These are phyloP conservation scores for Drosophila nigromelanica DNA, from an alignment of 1,140 invertebrate genomes.

Conservation along the genomic window DNA sequence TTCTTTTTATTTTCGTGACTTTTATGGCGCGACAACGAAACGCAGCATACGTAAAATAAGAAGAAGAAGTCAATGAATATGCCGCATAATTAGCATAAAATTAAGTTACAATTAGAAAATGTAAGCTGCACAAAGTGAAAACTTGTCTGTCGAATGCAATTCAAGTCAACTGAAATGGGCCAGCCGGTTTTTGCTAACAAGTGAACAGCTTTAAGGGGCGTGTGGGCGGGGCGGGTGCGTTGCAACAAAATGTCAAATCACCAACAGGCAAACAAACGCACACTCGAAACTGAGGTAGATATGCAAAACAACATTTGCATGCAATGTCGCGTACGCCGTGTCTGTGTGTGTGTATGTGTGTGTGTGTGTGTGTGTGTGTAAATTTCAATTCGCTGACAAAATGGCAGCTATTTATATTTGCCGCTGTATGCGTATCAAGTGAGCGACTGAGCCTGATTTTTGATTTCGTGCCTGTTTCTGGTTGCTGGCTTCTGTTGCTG, in stretches of 20 bases:
- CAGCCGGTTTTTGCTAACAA: constrained; percentile 21
- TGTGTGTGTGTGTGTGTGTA: constrained; percentile 7
- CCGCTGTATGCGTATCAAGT: constrained; percentile 6
- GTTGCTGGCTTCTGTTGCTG: not conserved
- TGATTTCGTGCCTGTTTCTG: too few relatives aligned
- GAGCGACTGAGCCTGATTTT: constrained; percentile 14
- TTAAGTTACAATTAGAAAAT: constrained; percentile 49
- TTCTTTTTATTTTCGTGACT: constrained; percentile 40
- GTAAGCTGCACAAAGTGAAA: constrained; percentile 13
- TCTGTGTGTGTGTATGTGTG: constrained; percentile 21
- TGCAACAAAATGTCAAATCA: constrained; percentile 67
- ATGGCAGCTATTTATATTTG: constrained; percentile 54
- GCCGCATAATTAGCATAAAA: constrained; percentile 42
- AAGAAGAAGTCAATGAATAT: constrained; percentile 17
- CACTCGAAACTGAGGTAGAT: constrained; percentile 9
- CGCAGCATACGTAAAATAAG: not conserved
- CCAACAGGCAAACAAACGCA: constrained; percentile 28
- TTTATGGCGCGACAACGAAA: constrained; percentile 37
- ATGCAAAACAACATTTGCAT: constrained; percentile 68
- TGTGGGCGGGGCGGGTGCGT: not conserved
- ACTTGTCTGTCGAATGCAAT: constrained; percentile 5
- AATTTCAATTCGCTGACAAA: constrained; percentile 46
- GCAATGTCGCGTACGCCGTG: constrained; percentile 44
- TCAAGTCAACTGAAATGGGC: constrained; percentile 12
- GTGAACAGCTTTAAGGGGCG: constrained; percentile 1